Conservation (phyloP, 1,140 invertebrate genomes). For the Aphaenogaster rudis region DNA sequence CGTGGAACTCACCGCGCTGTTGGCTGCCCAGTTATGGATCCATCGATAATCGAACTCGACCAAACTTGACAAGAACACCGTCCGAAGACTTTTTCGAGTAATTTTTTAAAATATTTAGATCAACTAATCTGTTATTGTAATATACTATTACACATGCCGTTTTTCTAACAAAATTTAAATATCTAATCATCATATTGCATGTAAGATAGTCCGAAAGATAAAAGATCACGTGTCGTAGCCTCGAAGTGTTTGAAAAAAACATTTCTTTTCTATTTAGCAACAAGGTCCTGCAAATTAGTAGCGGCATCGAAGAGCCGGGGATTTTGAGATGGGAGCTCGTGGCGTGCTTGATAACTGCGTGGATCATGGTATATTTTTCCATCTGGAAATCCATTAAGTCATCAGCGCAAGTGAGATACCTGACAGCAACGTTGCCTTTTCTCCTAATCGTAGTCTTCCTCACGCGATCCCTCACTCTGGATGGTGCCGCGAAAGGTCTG, state of each 20-base stretch:
- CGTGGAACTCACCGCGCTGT: constrained; percentile 94
- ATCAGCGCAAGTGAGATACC: constrained; percentile 93
- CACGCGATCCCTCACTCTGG: constrained; percentile 92
- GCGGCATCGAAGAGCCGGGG: constrained; percentile 94
- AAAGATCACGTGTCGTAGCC: neutral
- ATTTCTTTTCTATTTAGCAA: constrained; percentile 88
- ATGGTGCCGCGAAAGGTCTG: constrained; percentile 93
- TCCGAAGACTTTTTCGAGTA: constrained; percentile 96
- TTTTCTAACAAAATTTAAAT: neutral
- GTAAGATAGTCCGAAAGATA: neutral
- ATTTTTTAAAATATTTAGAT: constrained; percentile 76
- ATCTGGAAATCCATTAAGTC: constrained; percentile 97
- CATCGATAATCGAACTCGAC: constrained; percentile 87
- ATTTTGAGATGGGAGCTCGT: constrained; percentile 94
- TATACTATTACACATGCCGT: neutral
- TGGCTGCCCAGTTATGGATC: constrained; percentile 88
- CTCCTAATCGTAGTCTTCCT: constrained; percentile 93
- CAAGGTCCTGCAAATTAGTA: constrained; percentile 94
- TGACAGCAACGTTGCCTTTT: constrained; percentile 95
- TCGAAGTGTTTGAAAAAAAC: neutral
- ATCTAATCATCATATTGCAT: neutral
- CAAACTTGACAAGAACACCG: constrained; percentile 90
- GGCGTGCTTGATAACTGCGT: constrained; percentile 94
- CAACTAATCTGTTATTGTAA: constrained; percentile 80
- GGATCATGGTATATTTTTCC: constrained; percentile 97